Base-by-base conservation (phyloP, 1,140 invertebrate genomes). In the Trachymyrmex cornetzi region DNA sequence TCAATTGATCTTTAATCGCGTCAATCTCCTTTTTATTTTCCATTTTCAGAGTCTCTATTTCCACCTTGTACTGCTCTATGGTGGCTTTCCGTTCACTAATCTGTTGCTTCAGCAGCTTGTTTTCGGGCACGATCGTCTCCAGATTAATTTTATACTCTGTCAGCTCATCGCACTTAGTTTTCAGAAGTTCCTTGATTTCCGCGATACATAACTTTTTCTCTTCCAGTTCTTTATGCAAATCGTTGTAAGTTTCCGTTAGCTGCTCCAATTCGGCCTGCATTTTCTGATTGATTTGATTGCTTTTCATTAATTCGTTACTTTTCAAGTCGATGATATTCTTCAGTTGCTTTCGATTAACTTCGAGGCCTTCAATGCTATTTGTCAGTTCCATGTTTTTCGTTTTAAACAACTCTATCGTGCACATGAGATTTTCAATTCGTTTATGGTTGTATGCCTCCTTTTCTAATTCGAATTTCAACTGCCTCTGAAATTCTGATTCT, bases 121-220 rank as follows among this genome's bases (percentile, higher is more conserved):
- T 93, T 19, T 95, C 93, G 3, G 93, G 91, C 48, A 86, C 88
- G 4, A 94, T 86, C 1, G 50, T 92, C 64, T 95, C 94, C 3
- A 95, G 61, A 77, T 94, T 93, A 0, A 88, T 89, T 75, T 94
- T 94, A 59, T 94, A 95, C 64, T 95, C 94, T 0, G 93, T 93
- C 6, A 94, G 30, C 53, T 92, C 88, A 63, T 95, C 94, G 14
- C 94, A 93, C 61, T 95, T 95, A 6, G 77, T 81, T 85, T 94
- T 95, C 7, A 95, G 48, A 24, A 93, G 55, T 11, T 22, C 3
- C 7, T 88, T 93, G 16, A 95, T 92, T 2, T 94, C 90, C n/a
- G 92, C 85, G 16, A 94, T 91, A 3, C 64, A 79, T 0, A 82
- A 57, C 24, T 87, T 57, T 24, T 94, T 94, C 5, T 90, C 74